Conservation (phyloP, 2,113 vertebrate species). For the Vombatus ursinus region DNA sequence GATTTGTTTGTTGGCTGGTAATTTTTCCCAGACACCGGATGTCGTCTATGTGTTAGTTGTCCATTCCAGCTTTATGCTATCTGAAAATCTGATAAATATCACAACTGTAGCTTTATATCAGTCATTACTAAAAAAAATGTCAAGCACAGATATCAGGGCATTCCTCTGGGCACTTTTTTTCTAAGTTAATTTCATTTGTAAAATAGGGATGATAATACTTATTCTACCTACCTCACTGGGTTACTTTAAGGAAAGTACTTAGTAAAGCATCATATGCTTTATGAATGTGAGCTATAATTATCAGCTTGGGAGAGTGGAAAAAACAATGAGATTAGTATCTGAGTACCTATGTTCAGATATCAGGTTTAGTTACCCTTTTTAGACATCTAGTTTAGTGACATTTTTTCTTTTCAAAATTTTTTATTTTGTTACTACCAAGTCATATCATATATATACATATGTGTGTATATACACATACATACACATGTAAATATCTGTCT, state of each 20-base stretch:
- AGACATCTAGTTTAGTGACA: background rate
- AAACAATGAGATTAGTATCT: background rate
- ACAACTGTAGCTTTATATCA: background rate
- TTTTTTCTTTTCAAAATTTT: background rate
- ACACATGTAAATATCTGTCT: no score
- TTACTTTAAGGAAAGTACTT: background rate
- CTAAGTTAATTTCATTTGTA: background rate
- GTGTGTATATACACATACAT: background rate
- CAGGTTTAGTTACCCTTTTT: background rate
- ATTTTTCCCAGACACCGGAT: background rate
- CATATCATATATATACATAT: background rate
- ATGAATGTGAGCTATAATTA: background rate
- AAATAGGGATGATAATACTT: background rate
- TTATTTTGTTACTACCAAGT: background rate
- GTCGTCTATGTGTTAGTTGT: background rate
- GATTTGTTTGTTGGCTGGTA: background rate
- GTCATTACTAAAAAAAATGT: background rate
- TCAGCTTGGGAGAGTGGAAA: background rate
- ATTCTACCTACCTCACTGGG: background rate
- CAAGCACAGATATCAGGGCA: no score
- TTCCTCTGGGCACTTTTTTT: no score
- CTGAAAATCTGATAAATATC: background rate
- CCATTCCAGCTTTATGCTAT: background rate
- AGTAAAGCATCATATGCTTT: background rate
- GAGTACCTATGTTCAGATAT: background rate